phyloP scores from a whole-genome alignment of 2,113 vertebrate genomes.

The Epinephelus cyanopodus region DNA sequence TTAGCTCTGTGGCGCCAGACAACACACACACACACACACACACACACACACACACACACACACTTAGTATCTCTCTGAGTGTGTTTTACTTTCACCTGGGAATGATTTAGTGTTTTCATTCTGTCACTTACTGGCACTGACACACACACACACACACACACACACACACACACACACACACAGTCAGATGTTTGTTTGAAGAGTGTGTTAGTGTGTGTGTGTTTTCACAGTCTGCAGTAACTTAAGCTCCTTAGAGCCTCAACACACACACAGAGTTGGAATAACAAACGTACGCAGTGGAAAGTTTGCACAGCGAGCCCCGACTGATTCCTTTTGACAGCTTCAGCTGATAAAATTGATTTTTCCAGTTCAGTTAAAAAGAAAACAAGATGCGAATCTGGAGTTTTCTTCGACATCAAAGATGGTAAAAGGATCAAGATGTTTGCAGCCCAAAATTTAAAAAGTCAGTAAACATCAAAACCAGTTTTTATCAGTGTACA shows the following conservation, averaged over 20 bases:
- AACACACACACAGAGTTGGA: constrained; percentile 4
- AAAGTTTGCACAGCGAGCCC: neutral
- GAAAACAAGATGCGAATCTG: too few relatives aligned
- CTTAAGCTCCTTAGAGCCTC: constrained; percentile 9
- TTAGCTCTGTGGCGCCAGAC: constrained; percentile 21
- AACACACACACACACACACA: constrained; percentile 1
- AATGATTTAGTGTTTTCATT: constrained; percentile 48
- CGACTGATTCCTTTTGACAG: neutral
- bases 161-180: neutral
- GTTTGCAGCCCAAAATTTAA: neutral
- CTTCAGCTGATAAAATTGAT: neutral
- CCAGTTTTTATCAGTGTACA: too few relatives aligned
- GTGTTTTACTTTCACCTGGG: constrained; percentile 52
- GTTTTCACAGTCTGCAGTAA: constrained; percentile 37
- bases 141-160: constrained; percentile 31
- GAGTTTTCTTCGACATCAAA: neutral
- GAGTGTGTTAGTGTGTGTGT: constrained; percentile 19
- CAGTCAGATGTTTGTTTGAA: constrained; percentile 15
- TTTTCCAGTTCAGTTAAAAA: neutral
- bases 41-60: constrained; percentile 2
- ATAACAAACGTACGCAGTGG: constrained; percentile 3
- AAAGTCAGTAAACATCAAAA: too few relatives aligned
- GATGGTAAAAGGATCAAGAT: neutral
- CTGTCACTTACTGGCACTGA: constrained; percentile 9
- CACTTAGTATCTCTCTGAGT: neutral